Base-by-base conservation (phyloP, 2,888 invertebrate genomes). In the Troides aeacus region DNA sequence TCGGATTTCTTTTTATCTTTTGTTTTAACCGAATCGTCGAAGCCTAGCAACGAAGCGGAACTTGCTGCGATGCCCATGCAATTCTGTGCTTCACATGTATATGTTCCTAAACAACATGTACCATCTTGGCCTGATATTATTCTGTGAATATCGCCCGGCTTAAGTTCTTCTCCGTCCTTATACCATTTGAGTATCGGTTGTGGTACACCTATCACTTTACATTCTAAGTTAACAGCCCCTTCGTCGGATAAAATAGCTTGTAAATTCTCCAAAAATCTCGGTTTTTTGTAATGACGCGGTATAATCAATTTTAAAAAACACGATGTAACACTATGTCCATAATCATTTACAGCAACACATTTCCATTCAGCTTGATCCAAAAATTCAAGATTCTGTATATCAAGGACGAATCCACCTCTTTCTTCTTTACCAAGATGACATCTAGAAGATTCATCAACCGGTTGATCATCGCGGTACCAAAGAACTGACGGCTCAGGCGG, bases 331-430 rank as follows among this genome's bases (percentile, higher is more conserved):
- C 97, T 97, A 79, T 97, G 97, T 0, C 98, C 98, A 79, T 95
- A 97, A 79, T 97, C 97, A 82, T 97, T 98, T 70, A 95, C 95
- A 10, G 97, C 97, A 4, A 97, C 95, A 82, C 97, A 97, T 84
- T 97, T 97, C 97, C 97, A 98, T 82, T 97, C 97, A 0, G 97
- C 97, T 88, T 97, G 97, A 83, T 98, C 97, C 70, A 95, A 93
- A 79, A 97, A 95, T 85, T 97, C 97, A 1, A 97, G 93, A 71
- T 94, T 93, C 68, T 93, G 93, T 57, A 97, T 94, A 78, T 96
- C 95, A 73, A 98, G 91, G 81, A 94, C 94, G 84, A 95, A 97
- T 21, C 93, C 90, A 24, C 97, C 97, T 59, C 95, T 92, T 36
- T 95, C 94, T 81, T 97, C 97, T 68, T 94, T 94, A 66, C 91